A percentile compares a stretch with the other conserved stretches of the same genome.
These are phyloP conservation scores for Ephydatia muelleri DNA, from an alignment of 37 sponge, comb jelly and placozoan species.

Conservation along the genomic window DNA sequence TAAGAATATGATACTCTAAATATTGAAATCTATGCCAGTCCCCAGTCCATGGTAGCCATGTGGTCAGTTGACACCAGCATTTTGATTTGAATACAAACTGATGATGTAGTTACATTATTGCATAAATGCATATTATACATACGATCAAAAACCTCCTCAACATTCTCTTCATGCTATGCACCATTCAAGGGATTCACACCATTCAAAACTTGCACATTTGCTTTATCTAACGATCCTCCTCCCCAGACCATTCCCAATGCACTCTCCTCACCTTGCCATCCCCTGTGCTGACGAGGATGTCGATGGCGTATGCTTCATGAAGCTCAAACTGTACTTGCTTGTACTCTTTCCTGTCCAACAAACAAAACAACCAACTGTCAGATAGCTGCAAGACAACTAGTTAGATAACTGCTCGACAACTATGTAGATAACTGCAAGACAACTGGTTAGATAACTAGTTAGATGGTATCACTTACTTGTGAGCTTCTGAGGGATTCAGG, in stretches of 20 bases:
- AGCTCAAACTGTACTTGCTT: conserved; percentile 93
- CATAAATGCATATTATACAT: no score
- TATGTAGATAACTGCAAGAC: background rate
- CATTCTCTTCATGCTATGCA: no score
- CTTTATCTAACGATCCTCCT: conserved; percentile 64
- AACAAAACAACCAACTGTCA: background rate
- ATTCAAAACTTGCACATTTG: no score
- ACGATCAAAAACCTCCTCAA: no score
- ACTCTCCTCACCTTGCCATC: conserved; percentile 72
- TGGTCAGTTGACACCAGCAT: no score
- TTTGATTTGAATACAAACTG: no score
- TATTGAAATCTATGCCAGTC: no score
- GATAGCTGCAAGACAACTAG: background rate
- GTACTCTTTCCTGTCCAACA: conserved; percentile 67
- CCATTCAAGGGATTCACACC: no score
- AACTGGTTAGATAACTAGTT: background rate
- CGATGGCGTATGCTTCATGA: conserved; percentile 93
- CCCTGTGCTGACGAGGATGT: conserved; percentile 90
- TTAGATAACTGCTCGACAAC: background rate
- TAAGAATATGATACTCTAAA: no score
- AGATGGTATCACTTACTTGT: conserved; percentile 16
- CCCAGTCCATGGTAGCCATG: no score
- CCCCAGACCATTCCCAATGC: no score
- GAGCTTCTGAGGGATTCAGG: conserved; percentile 72
- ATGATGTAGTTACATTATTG: no score